phyloP scores from a whole-genome alignment of 35 echinoderm and acorn worm genomes.

The Ophiothrix spiculata region DNA sequence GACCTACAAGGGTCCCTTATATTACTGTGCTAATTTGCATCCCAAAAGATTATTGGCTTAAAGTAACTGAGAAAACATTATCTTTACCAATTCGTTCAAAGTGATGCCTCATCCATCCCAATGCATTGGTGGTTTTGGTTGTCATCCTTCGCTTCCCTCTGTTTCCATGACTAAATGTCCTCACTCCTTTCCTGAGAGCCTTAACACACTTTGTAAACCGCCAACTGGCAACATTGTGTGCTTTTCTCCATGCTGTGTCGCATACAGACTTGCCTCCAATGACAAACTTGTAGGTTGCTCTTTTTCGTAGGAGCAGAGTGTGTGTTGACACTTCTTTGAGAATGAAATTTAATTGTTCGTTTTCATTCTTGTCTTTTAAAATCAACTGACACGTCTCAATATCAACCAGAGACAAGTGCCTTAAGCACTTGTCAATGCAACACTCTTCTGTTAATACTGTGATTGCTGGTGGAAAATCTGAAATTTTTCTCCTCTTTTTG shows the following conservation, averaged over 20 bases:
- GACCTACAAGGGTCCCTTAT: too few relatives aligned
- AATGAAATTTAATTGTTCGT: not conserved
- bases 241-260: not conserved
- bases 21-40: too few relatives aligned
- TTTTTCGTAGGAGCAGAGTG: not conserved
- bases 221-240: not conserved
- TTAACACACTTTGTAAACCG: not conserved
- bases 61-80: not conserved
- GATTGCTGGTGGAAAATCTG: not conserved
- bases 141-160: not conserved
- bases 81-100: not conserved
- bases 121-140: not conserved
- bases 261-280: conserved; percentile 9
- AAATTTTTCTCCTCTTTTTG: not conserved
- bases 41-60: too few relatives aligned
- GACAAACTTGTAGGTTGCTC: not conserved
- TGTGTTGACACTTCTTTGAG: not conserved
- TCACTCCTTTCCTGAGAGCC: not conserved
- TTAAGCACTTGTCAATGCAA: conserved; percentile 3
- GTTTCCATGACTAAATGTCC: not conserved
- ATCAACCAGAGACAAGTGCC: not conserved
- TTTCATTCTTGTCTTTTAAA: not conserved
- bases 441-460: not conserved
- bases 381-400: not conserved
- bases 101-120: not conserved